A percentile compares a stretch with the other conserved stretches of the same genome.
Conservation (phyloP, 1,140 invertebrate genomes). For the Contarinia nasturtii region DNA sequence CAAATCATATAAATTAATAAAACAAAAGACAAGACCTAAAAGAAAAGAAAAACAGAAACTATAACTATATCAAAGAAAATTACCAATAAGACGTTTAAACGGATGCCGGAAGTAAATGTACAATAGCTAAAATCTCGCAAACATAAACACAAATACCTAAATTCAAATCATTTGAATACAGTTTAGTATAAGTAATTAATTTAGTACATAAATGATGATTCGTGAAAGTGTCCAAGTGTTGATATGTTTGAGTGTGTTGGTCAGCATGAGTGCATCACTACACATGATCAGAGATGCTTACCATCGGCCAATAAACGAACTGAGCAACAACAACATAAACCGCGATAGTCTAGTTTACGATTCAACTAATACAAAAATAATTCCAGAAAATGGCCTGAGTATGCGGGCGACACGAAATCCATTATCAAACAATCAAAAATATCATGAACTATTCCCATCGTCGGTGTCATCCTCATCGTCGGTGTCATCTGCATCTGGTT, state of each 20-base stretch:
- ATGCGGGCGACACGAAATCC: neutral
- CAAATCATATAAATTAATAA: too few relatives aligned
- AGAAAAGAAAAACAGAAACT: too few relatives aligned
- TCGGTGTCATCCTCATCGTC: neutral
- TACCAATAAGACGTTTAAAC: too few relatives aligned
- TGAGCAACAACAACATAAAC: neutral
- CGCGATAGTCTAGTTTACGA: neutral
- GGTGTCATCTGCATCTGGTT: neutral
- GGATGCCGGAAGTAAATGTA: too few relatives aligned
- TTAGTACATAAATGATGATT: neutral
- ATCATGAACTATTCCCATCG: neutral
- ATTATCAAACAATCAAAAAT: neutral
- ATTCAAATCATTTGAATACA: neutral
- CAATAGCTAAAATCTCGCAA: too few relatives aligned
- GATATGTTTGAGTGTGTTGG: conserved; percentile 1
- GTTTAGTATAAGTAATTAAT: too few relatives aligned
- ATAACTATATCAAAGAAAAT: too few relatives aligned
- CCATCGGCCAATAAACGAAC: conserved; percentile 5
- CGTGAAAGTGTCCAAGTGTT: conserved; percentile 1
- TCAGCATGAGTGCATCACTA: neutral
- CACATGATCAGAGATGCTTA: conserved; percentile 8
- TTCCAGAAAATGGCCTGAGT: too few relatives aligned
- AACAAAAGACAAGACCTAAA: too few relatives aligned
- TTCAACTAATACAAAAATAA: too few relatives aligned
- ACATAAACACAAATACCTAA: too few relatives aligned